A percentile compares a stretch with the other conserved stretches of the same genome.
These are phyloP conservation scores for Dryobota labecula DNA, from an alignment of 2,888 invertebrate genomes.

Conservation along the genomic window DNA sequence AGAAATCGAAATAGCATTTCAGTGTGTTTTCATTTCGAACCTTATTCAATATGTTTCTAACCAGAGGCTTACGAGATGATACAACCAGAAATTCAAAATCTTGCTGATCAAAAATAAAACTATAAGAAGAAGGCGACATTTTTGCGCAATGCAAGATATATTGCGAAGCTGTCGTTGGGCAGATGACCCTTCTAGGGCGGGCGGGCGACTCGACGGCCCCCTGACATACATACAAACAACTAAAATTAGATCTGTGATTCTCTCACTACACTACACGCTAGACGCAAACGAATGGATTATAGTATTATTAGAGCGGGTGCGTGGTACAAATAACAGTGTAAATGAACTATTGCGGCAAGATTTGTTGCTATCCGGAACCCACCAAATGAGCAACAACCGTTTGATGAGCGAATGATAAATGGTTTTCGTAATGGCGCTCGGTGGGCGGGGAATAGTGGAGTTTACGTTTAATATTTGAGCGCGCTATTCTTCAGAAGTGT, in stretches of 20 bases:
- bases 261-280: conserved; percentile 82
- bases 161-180: conserved; percentile 67
- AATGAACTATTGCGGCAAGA: conserved; percentile 74
- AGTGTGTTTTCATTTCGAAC: background rate
- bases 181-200: conserved; percentile 88
- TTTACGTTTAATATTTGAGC: conserved; percentile 17
- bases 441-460: conserved; percentile 38
- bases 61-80: background rate
- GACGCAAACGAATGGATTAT: conserved; percentile 83
- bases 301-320: conserved; percentile 78
- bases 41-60: background rate
- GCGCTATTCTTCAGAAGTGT: conserved; percentile 27
- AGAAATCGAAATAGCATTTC: background rate
- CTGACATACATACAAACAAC: conserved; percentile 88
- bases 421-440: conserved; percentile 42
- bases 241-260: conserved; percentile 87
- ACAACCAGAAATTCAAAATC: background rate
- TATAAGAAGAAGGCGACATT: conserved; percentile 1
- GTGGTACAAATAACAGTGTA: conserved; percentile 76
- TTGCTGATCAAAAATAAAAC: background rate
- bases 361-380: conserved; percentile 71
- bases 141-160: conserved; percentile 48
- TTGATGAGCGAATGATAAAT: conserved; percentile 63
- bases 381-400: conserved; percentile 56
- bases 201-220: conserved; percentile 81